These are phyloP conservation scores for Phrynocephalus guinanensis DNA, from an alignment of 2,797 vertebrate genomes.

Conservation along the genomic window DNA sequence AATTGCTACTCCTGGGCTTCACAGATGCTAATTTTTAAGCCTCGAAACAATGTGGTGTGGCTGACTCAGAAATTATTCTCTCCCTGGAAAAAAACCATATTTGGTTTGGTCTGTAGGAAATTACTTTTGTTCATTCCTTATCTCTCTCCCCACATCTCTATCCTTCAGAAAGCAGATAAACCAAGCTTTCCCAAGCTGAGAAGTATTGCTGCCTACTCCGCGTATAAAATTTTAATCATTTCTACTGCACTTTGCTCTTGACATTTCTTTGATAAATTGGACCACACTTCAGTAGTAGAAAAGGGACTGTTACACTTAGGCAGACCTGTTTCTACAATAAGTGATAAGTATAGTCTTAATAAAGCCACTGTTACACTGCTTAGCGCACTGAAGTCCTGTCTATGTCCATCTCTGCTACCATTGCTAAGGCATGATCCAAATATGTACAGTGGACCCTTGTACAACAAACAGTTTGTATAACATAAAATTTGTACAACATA, in stretches of 20 bases:
- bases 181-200: constrained; percentile 8
- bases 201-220: constrained; percentile 25
- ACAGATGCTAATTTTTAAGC: neutral
- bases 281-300: neutral
- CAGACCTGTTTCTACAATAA: neutral
- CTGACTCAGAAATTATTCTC: constrained; percentile 27
- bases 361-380: neutral
- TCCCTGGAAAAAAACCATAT: neutral
- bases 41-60: neutral
- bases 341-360: neutral
- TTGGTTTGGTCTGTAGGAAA: constrained; percentile 34
- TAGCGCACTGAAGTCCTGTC: neutral
- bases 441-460: neutral
- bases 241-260: constrained; percentile 8
- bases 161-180: constrained; percentile 24
- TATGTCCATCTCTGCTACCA: neutral
- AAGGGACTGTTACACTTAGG: neutral
- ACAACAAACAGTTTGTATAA: too few relatives aligned
- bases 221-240: constrained; percentile 19
- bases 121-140: neutral
- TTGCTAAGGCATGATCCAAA: neutral
- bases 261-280: neutral
- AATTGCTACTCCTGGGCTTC: neutral
- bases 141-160: neutral
- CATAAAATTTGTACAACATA: too few relatives aligned